Base-by-base conservation (phyloP, 2,797 vertebrate genomes). In the Myripristis murdjan region DNA sequence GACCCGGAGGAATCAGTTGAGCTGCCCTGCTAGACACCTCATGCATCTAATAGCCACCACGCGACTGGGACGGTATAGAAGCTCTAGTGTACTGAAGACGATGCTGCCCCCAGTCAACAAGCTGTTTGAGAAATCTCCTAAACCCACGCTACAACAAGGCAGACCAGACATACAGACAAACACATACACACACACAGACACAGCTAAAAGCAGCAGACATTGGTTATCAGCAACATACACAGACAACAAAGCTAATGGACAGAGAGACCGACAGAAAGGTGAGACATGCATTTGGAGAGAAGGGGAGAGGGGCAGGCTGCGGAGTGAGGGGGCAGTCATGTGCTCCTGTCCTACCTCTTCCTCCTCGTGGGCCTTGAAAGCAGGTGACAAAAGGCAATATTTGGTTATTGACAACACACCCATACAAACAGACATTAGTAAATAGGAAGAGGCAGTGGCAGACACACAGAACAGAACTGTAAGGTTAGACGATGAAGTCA, bases 351-450 rank as follows among this genome's bases (percentile, higher is more conserved):
- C 98, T 99, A 99, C 98, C 98, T 95, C 97, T 95, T 98, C 97
- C 54, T 98, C 98, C 93, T 97, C 95, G 47, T 86, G 39, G 94
- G 95, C 97, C 98, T 98, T 98, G 96, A 95, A 97, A 98, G 97
- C 91, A 97, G 93, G 85, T 88, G 82, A 91, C 88, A 94, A 91
- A 93, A 94, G 87, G 89, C 88, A 84, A 96, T 88, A 92, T 92
- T 85, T 95, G 87, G 95, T 97, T 97, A 97, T 93, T 95, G 70
- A 93, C 82, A 82, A 64, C 82, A 72, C 64, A 68, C 59, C 76
- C 60, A 73, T 59, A 75, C 51, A 78, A 49, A 87, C 41, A 68
- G 26, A 64, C 46, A 44, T 54, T 23, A 77, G 56, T 70, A 46
- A 72, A 84, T 26, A 79, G 54, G 55, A 65, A 65, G 47, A 31